These are phyloP conservation scores for Mus spretus DNA, from an alignment of 2,797 vertebrate genomes.

Conservation along the genomic window DNA sequence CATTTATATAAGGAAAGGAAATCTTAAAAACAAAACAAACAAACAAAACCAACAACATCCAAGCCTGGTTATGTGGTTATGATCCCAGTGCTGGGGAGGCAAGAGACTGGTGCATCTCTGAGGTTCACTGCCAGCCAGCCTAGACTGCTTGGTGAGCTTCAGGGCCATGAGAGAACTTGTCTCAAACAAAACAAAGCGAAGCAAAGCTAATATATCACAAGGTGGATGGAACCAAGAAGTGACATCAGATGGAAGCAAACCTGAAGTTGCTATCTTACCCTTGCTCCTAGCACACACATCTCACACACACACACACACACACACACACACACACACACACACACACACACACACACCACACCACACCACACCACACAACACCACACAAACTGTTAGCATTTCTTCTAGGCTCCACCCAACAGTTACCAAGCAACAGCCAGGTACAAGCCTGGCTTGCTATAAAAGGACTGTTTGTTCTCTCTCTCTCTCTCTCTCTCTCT, in stretches of 20 bases:
- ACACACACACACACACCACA: neutral
- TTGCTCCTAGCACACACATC: neutral
- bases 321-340: neutral
- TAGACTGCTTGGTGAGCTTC: neutral
- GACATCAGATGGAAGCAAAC: too few species aligned
- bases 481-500: too few species aligned
- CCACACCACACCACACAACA: neutral
- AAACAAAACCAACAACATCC: too few species aligned
- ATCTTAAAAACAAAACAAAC: neutral
- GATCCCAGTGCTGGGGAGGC: neutral
- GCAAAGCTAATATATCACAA: neutral
- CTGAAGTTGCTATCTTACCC: neutral
- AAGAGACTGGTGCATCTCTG: neutral
- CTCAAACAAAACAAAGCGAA: neutral
- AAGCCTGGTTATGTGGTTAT: neutral
- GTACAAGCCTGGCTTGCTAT: neutral
- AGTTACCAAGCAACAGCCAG: neutral
- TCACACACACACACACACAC: neutral
- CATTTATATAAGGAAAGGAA: neutral
- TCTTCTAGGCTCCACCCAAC: neutral
- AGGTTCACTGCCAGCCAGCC: neutral
- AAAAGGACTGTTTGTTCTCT: neutral
- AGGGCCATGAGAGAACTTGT: neutral
- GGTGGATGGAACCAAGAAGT: too few species aligned
- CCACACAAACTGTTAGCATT: neutral